Percentiles rank a stretch among this genome's conserved stretches.
These are phyloP conservation scores for Zootermopsis nevadensis DNA, from an alignment of 2,888 invertebrate species.

Conservation along the genomic window DNA sequence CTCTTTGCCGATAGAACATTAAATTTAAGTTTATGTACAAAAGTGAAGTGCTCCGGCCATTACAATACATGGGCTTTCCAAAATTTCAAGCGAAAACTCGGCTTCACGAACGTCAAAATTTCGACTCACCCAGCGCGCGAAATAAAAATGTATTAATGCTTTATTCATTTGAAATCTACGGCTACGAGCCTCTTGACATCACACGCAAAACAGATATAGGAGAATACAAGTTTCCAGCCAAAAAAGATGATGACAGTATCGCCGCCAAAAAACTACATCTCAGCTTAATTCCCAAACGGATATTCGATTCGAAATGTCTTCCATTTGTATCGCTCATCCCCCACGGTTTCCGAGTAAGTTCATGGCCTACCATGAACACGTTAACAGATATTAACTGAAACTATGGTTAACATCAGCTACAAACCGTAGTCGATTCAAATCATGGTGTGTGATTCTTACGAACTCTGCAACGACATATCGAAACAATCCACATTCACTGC, in stretches of 20 bases:
- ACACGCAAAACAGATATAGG: background rate
- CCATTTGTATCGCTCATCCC: background rate
- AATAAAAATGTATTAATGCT: background rate
- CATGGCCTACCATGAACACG: background rate
- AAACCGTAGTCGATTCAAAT: too few species aligned
- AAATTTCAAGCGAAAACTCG: background rate
- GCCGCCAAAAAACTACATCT: slow-evolving; percentile 38
- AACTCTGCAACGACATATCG: background rate
- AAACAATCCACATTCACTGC: background rate
- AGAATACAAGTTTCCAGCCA: background rate
- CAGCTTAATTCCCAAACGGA: slow-evolving; percentile 32
- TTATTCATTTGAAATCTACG: slow-evolving; percentile 9
- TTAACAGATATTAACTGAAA: background rate
- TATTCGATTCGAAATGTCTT: slow-evolving; percentile 18
- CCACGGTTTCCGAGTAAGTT: background rate
- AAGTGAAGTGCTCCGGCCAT: background rate
- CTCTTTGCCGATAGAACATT: background rate
- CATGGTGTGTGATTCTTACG: background rate
- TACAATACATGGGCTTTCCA: slow-evolving; percentile 23
- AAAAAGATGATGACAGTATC: slow-evolving; percentile 19
- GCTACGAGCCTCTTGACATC: background rate
- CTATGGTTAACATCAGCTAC: background rate
- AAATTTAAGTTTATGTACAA: background rate
- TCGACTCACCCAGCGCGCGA: background rate
- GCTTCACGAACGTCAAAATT: slow-evolving; percentile 27